Evolutionary conservation across 2,888 invertebrate species (phyloP).

Genomic region (Pheosia tremula): DNA sequence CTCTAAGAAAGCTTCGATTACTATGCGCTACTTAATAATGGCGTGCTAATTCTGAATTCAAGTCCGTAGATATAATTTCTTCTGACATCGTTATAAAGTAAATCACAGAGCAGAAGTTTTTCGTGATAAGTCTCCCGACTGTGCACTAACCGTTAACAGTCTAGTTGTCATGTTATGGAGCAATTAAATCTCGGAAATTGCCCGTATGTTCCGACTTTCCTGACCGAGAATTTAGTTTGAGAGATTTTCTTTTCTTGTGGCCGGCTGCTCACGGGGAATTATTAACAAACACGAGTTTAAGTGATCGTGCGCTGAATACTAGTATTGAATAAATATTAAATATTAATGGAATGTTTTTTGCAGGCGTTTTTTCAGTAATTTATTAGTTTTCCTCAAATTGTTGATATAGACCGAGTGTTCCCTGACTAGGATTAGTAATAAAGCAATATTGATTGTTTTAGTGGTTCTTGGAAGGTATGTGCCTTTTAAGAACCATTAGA

Average conservation of each 20-base stretch:
- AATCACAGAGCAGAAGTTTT: too few relatives aligned
- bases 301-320: neutral
- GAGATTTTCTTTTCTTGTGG: constrained; percentile 7
- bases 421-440: too few relatives aligned
- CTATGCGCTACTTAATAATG: too few relatives aligned
- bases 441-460: too few relatives aligned
- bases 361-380: neutral
- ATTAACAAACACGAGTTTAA: neutral
- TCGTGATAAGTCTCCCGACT: neutral
- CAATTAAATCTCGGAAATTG: constrained; percentile 30
- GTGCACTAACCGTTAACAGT: constrained; percentile 4
- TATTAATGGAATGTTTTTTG: neutral
- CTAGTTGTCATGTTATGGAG: constrained; percentile 14
- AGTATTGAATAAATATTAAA: neutral
- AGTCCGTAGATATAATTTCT: too few relatives aligned
- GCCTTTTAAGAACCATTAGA: too few relatives aligned
- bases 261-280: neutral
- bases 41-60: too few relatives aligned
- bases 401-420: too few relatives aligned
- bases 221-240: constrained; percentile 24
- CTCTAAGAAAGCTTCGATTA: too few relatives aligned
- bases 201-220: constrained; percentile 30
- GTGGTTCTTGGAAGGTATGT: too few relatives aligned
- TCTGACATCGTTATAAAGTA: too few relatives aligned
- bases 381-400: too few relatives aligned